Percentiles rank a stretch among this genome's conserved stretches.
These are phyloP conservation scores for Myiozetetes cayanensis DNA, from an alignment of 2,113 vertebrate species.

Conservation along the genomic window DNA sequence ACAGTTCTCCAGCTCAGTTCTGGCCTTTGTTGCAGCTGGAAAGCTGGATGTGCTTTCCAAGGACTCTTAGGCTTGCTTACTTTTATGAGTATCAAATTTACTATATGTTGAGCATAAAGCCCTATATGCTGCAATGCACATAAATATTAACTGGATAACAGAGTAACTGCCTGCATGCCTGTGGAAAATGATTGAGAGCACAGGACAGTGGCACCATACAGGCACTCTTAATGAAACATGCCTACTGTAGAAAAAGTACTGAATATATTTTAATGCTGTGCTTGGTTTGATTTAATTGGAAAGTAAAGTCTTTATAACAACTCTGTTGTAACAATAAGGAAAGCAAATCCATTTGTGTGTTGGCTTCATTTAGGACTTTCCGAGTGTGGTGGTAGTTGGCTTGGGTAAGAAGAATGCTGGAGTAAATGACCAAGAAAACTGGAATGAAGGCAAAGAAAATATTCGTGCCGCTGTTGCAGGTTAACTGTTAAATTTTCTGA, in stretches of 20 bases:
- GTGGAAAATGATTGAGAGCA: background rate
- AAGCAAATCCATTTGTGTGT: background rate
- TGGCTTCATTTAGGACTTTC: conserved; percentile 82
- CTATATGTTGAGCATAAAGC: background rate
- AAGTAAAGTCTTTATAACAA: background rate
- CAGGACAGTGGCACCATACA: background rate
- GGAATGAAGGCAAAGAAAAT: conserved; percentile 90
- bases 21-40: background rate
- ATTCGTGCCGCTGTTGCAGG: conserved; percentile 88
- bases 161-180: background rate
- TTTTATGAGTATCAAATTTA: background rate
- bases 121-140: background rate
- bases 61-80: background rate
- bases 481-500: conserved; percentile 10
- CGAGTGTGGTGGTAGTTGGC: conserved; percentile 87
- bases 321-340: background rate
- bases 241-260: background rate
- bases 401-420: conserved; percentile 82
- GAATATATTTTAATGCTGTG: background rate
- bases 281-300: background rate
- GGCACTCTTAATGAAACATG: background rate
- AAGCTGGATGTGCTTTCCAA: background rate
- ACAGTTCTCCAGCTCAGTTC: background rate
- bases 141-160: background rate
- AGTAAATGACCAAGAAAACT: conserved; percentile 86